Percentiles rank a stretch among this genome's conserved stretches.
Conservation (phyloP, 92 coral and sea anemone genomes). For the Zoanthus gigantus region DNA sequence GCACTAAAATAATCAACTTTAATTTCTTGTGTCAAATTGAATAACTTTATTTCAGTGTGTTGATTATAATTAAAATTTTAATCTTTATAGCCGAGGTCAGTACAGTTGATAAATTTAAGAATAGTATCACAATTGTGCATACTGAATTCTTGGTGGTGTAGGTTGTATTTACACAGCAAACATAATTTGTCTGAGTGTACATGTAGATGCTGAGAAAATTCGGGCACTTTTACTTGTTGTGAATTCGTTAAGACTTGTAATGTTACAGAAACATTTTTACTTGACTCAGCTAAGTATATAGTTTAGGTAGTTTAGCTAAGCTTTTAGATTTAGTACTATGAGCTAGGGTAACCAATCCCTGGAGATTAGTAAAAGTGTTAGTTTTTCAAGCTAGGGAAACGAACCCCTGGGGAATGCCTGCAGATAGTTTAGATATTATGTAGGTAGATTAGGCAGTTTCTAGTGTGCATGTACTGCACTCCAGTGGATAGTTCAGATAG, state of each 20-base stretch:
- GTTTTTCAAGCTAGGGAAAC: background rate
- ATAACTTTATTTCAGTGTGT: background rate
- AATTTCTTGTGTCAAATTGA: constrained; percentile 8
- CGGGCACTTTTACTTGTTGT: background rate
- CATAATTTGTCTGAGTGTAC: background rate
- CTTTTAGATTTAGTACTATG: constrained; percentile 26
- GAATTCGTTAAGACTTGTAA: background rate
- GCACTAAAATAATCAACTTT: background rate
- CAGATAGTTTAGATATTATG: constrained; percentile 7
- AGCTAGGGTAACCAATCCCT: constrained; percentile 35
- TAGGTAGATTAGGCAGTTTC: background rate
- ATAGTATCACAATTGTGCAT: background rate
- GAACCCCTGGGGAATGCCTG: constrained; percentile 32
- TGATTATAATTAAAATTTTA: background rate
- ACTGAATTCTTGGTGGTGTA: constrained; percentile 1
- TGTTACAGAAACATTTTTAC: background rate
- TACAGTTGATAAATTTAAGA: background rate
- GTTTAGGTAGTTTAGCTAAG: background rate
- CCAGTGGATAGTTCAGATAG: constrained; percentile 22
- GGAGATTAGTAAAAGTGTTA: constrained; percentile 19
- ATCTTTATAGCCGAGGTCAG: background rate
- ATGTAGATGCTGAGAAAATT: background rate
- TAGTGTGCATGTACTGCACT: constrained; percentile 8
- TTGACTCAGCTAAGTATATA: background rate
- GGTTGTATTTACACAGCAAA: background rate